Base-by-base conservation (phyloP, 2,797 vertebrate genomes). In the Sylvilagus floridanus region DNA sequence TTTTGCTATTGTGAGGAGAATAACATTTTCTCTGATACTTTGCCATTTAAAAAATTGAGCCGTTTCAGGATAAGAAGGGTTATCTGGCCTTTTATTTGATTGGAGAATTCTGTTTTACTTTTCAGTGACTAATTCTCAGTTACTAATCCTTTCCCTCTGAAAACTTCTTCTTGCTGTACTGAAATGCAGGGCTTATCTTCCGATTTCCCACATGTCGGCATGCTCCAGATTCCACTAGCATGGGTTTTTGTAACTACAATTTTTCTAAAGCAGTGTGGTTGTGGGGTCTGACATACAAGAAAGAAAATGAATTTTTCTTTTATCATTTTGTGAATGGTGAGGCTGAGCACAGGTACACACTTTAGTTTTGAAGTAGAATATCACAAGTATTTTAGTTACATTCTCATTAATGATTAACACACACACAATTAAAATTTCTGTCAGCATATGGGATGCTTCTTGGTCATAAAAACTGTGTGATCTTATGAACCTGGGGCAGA, bases 311-410 rank as follows among this genome's bases (percentile, higher is more conserved):
- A n/a, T 94, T 91, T 91, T 90, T 21, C 21, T 90, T 87, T 82
- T 71, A 66, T 95, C 16, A 68, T 91, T 94, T 90, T 86, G 54
- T 92, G 47, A 32, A 63, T 54, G 32, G 69, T 84, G 76, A 95
- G 50, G 14, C 66, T 92, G 72, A 69, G 32, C 21, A 72, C 57
- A 95, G 50, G 69, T 73, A 1, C 91, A 91, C 60, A 88, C 82
- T 32, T 42, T 91, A 87, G 47, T 91, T 91, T 78, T 69, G 19
- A 91, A 57, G 19, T 16, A 19, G 83, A 83, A 92, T 95, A n/a
- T 11, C 19, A 22, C 47, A 62, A 32, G 21, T 60, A 13, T 83
- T 92, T 37, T 76, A 68, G 17, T 82, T 88, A 11, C 60, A 65
- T 1, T 21, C 8, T 7, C n/a, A 24, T 62, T 81, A 88, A 72